phyloP scores from a whole-genome alignment of 2,888 invertebrate genomes.

The Strigamia maritima region DNA sequence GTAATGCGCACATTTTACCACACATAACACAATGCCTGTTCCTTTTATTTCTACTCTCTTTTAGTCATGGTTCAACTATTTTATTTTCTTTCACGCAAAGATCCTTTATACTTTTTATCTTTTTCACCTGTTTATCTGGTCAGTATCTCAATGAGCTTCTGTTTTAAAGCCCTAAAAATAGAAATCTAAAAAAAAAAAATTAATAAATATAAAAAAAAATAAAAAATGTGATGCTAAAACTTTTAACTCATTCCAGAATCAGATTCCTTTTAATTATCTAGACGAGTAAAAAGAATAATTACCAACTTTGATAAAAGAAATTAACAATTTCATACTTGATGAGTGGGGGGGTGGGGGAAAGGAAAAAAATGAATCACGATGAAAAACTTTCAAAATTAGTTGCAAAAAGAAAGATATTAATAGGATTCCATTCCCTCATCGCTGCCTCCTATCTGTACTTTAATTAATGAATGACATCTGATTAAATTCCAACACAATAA shows the following conservation, averaged over 20 bases:
- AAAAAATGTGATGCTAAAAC: neutral
- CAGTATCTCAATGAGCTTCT: conserved; percentile 21
- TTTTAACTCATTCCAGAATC: neutral
- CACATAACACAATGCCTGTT: neutral
- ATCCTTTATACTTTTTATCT: neutral
- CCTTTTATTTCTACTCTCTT: neutral
- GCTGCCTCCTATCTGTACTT: neutral
- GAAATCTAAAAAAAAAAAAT: neutral
- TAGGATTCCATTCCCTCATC: conserved; percentile 17
- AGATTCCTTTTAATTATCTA: neutral
- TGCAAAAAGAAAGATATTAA: neutral
- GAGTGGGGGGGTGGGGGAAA: neutral
- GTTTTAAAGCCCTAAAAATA: conserved; percentile 13
- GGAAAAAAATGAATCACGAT: neutral
- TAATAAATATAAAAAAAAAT: neutral
- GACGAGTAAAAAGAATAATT: neutral
- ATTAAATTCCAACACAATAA: conserved; percentile 28
- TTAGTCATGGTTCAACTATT: neutral
- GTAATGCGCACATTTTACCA: neutral
- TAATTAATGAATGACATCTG: conserved; percentile 25
- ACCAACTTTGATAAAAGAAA: neutral
- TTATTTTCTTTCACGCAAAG: neutral
- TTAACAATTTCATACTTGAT: neutral
- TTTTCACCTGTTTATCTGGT: conserved; percentile 27
- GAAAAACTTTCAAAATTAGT: neutral